Evolutionary conservation across 2,113 vertebrate species (phyloP), one percentile per base, ranked within the genome.

Genomic region (Mus spicilegus): DNA sequence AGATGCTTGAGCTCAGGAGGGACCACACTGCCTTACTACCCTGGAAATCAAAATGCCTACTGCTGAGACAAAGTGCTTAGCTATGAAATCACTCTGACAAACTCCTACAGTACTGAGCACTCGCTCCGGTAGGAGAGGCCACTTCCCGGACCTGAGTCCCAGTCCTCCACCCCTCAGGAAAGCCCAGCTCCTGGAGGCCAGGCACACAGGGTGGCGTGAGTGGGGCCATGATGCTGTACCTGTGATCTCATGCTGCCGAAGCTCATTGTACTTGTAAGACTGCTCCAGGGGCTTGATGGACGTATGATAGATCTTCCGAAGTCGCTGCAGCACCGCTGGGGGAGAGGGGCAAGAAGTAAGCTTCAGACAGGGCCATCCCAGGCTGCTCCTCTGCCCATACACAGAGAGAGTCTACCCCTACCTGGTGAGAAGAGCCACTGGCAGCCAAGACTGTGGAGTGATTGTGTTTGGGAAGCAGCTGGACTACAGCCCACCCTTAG

Each of bases 211-310:
- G 63, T 9, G 22, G 30, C 9, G 24, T 17, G 1, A 22, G 3
- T 19, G 12, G 19, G 72, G 20, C 46, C n/a, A 1, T 17, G 42
- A 0, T 3, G 73, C 20, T 24, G 89, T 99, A 99, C 99, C 99
- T 99, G 99, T 99, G 98, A 99, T 99, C 98, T 99, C 99, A 0
- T 99, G 99, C 98, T 99, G 99, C 96, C 99, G 99, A 97, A 99
- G 99, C 97, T 99, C 99, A 0, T 99, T 99, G 99, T 99, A 99
- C 98, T 99, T 99, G 98, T 99, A 99, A 90, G 99, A 99, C 98
- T 99, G 99, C 93, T 99, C 99, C 99, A 99, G 98, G 54, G 99
- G 99, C 98, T 99, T 99, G 98, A 99, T 99, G 97, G 99, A 99
- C 0, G 99, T 97, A 95, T 99, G 99, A 98, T 99, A 99, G 98